These are phyloP conservation scores for Python bivittatus DNA, from an alignment of 2,113 vertebrate species.

Conservation along the genomic window DNA sequence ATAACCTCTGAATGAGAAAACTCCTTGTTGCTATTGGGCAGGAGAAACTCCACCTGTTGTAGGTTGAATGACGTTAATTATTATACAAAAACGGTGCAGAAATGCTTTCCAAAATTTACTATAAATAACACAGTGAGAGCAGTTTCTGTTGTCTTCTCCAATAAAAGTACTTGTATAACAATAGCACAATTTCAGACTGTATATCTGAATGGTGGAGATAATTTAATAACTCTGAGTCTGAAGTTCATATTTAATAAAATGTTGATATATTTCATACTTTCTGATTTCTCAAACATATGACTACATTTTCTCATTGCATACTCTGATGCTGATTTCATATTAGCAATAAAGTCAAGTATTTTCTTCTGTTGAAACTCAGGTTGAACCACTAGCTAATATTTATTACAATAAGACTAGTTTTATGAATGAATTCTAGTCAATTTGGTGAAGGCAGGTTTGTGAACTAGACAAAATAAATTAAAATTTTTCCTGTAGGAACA, in stretches of 20 bases:
- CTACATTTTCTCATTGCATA: not conserved
- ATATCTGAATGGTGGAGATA: not conserved
- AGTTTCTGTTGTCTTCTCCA: not conserved
- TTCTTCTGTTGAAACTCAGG: not conserved
- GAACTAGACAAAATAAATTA: not conserved
- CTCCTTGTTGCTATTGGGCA: not conserved
- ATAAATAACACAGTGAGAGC: not conserved
- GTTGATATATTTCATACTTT: not conserved
- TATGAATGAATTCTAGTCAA: not conserved
- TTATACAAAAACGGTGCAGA: not conserved
- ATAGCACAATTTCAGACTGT: not conserved
- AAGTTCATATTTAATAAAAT: slow-evolving; percentile 1
- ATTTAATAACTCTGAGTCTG: not conserved
- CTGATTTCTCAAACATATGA: not conserved
- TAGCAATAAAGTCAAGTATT: not conserved
- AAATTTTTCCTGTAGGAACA: not conserved
- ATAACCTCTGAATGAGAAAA: not conserved
- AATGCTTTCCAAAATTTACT: not conserved
- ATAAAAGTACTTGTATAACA: not conserved
- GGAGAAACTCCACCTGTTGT: not conserved
- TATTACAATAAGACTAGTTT: not conserved
- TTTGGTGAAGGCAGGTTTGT: not conserved
- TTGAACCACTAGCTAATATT: not conserved
- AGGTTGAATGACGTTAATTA: not conserved
- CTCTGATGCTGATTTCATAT: not conserved